Base-by-base conservation (phyloP, 2,888 invertebrate genomes). In the Pseudoips prasinana region DNA sequence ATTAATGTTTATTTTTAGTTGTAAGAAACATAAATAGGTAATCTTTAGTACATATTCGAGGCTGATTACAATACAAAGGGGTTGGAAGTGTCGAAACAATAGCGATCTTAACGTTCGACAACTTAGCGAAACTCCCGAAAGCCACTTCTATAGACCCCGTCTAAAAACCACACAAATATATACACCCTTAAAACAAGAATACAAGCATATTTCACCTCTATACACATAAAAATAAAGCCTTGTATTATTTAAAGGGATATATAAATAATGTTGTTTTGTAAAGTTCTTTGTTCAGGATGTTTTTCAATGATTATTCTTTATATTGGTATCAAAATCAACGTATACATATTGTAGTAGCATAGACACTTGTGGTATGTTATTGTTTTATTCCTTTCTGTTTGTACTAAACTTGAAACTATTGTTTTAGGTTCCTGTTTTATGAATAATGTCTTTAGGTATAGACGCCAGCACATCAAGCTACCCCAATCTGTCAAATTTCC, bases 21-120 rank as follows among this genome's bases (percentile, higher is more conserved):
- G 5, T 14, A 2, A 14, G 3, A 14, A 14, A 5, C 5, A 14
- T 5, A 14, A 14, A n/a, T n/a, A 14, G 14, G 14, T 5, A 14
- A 2, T 14, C 14, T 3, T 5, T 14, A 5, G 5, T 14, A 44
- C 39, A 38, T 40, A 34, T 53, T 37, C 32, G 22, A 53, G 31
- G 24, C 43, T 59, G 46, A 56, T 58, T 51, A 57, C 57, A 62
- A 67, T 59, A 65, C 61, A 58, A 62, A 66, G 64, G 72, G 67
- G 67, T 58, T 50, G 46, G 34, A 57, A 77, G 75, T 73, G 63
- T 68, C 54, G 59, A 73, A 75, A 82, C 81, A 81, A 82, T 75
- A 65, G 65, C 63, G 43, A 60, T 62, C 66, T 70, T 65, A 44
- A 58, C 58, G 46, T 44, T 52, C 56, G 59, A 68, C 61, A 60